Evolutionary conservation across 2,888 invertebrate species (phyloP), one percentile per base, ranked within the genome.

Genomic region (Melinaea marsaeus): DNA sequence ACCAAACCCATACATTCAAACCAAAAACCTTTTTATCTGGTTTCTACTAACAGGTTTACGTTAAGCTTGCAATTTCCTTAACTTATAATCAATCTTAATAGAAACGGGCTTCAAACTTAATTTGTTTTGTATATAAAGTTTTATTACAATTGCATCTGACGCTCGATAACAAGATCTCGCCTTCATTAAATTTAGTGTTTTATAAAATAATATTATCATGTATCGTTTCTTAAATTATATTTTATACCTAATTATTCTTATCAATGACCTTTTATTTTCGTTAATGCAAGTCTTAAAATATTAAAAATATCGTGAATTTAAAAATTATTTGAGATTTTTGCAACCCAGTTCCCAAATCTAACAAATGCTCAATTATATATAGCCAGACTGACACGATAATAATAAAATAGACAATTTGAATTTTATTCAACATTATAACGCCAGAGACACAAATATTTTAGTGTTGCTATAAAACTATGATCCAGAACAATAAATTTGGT

Each of bases 391-490:
- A 42, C 11, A 42, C 4, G 7, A 42, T 42, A 42, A 9, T 11
- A 42, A 11, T 9, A 42, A 9, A 42, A 42, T 9, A 9, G 9
- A 9, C 42, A 6, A 42, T 42, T 42, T 42, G 9, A 9, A 42
- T 11, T 42, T 42, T 9, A 42, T 9, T 42, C 42, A 11, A 11
- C 42, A 1, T 42, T 42, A 42, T 42, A 3, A 9, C 9, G 42
- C 3, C 42, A 32, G 22, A 7, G n/a, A 9, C 7, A 32, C 70
- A 75, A 78, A 79, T 77, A 75, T 76, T 83, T 81, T 82, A 80
- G 78, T 77, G 76, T 75, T 69, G 76, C 79, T 79, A 84, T 85
- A 85, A 85, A 85, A 79, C 79, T 76, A 78, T 78, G 75, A 75
- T 66, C 75, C 74, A 68, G 79, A 80, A 79, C 81, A 79, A 79